phyloP scores from a whole-genome alignment of 2,113 vertebrate species.

The Fregetta grallaria region DNA sequence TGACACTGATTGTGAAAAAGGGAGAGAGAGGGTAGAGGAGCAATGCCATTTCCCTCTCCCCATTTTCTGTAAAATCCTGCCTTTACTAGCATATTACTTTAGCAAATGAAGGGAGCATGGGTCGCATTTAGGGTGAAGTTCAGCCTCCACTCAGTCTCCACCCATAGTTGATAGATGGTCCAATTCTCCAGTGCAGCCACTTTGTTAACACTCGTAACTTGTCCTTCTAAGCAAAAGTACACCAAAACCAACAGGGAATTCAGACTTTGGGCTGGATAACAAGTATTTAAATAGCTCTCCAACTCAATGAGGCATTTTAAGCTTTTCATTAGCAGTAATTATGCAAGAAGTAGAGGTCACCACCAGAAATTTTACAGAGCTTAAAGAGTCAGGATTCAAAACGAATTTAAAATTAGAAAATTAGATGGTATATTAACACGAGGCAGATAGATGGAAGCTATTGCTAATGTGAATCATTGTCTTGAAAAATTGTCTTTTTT shows the following conservation, averaged over 20 bases:
- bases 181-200: not conserved
- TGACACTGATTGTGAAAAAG: rapidly evolving
- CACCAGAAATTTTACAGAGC: not conserved
- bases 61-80: not conserved
- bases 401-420: not conserved
- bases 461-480: not conserved
- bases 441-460: not conserved
- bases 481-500: not conserved
- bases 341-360: not conserved
- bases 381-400: not conserved
- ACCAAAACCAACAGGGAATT: not conserved
- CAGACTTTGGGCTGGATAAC: not conserved
- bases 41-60: not conserved
- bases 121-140: not conserved
- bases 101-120: not conserved
- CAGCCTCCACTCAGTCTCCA: not conserved
- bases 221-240: not conserved
- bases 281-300: not conserved
- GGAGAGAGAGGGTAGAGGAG: not conserved
- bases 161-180: no score
- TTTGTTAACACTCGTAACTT: not conserved
- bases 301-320: not conserved
- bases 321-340: not conserved
- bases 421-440: not conserved
- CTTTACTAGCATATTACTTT: not conserved